Percentiles rank a stretch among this genome's conserved stretches.
These are phyloP conservation scores for Rousettus madagascariensis DNA, from an alignment of 2,797 vertebrate species.

Conservation along the genomic window DNA sequence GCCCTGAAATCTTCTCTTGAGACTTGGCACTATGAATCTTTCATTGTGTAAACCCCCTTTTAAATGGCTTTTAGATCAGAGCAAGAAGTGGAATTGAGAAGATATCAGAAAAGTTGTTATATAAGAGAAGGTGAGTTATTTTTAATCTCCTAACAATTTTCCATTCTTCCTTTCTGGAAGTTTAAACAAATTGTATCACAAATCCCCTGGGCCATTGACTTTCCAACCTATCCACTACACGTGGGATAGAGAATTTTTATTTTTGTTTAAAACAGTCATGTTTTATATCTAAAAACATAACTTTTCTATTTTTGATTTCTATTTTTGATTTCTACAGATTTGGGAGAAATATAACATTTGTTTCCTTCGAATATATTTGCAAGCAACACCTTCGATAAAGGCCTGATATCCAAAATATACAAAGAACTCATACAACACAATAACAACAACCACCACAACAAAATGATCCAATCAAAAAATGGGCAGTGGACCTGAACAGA, in stretches of 20 bases:
- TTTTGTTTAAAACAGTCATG: background rate
- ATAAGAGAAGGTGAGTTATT: background rate
- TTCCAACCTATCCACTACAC: background rate
- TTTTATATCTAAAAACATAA: no score
- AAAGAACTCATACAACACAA: no score
- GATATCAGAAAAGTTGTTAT: background rate
- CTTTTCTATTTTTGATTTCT: background rate
- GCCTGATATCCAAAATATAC: no score
- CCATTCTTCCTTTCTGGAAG: background rate
- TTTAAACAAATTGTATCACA: constrained; percentile 48
- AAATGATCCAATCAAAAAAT: no score
- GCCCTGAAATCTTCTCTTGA: background rate
- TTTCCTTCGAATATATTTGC: constrained; percentile 9
- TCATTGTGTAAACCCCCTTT: background rate
- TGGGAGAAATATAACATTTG: background rate
- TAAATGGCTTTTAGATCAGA: background rate
- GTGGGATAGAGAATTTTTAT: background rate
- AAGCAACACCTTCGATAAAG: no score
- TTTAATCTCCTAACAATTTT: background rate
- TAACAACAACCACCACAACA: no score
- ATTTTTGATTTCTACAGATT: no score
- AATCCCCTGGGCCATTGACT: constrained; percentile 3
- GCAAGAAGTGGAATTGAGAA: background rate
- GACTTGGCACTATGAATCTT: background rate
- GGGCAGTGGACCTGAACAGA: no score